Conservation (phyloP, 1,140 invertebrate genomes). For the Charaxes varanes region DNA sequence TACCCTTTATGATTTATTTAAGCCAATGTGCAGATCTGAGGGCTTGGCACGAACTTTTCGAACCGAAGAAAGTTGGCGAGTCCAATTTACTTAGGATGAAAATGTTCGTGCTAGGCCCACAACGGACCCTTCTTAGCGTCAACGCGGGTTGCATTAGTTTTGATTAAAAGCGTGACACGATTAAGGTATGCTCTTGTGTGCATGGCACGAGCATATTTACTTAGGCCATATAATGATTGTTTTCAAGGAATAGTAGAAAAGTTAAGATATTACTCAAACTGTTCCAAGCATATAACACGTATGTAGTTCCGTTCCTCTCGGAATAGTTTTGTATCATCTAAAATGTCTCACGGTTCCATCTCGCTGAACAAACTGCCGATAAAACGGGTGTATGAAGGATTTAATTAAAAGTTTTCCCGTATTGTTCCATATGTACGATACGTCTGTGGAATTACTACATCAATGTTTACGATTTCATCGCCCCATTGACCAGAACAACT, state of each 20-base stretch:
- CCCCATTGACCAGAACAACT: slow-evolving; percentile 9
- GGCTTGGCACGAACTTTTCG: no score
- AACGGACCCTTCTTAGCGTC: no score
- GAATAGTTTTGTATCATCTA: slow-evolving; percentile 2
- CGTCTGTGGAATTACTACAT: slow-evolving; percentile 14
- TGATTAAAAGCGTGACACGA: no score
- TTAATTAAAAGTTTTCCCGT: slow-evolving; percentile 57
- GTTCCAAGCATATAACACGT: background rate
- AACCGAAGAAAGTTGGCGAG: background rate
- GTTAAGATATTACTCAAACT: no score
- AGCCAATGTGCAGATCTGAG: slow-evolving; percentile 2
- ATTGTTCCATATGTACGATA: slow-evolving; percentile 16
- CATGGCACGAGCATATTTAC: no score
- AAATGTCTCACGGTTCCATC: slow-evolving; percentile 14
- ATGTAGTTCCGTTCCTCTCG: background rate
- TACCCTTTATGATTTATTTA: slow-evolving; percentile 1
- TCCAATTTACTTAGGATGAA: background rate
- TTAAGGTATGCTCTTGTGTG: no score
- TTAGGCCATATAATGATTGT: no score
- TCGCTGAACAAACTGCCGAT: slow-evolving; percentile 14
- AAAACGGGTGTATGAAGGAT: slow-evolving; percentile 22
- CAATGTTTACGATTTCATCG: slow-evolving; percentile 10
- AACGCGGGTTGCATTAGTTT: no score
- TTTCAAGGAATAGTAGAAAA: no score
- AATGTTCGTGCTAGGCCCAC: no score